A percentile compares a stretch with the other conserved stretches of the same genome.
Evolutionary conservation across 2,113 vertebrate species (phyloP).

Genomic region (Xiphophorus hellerii): DNA sequence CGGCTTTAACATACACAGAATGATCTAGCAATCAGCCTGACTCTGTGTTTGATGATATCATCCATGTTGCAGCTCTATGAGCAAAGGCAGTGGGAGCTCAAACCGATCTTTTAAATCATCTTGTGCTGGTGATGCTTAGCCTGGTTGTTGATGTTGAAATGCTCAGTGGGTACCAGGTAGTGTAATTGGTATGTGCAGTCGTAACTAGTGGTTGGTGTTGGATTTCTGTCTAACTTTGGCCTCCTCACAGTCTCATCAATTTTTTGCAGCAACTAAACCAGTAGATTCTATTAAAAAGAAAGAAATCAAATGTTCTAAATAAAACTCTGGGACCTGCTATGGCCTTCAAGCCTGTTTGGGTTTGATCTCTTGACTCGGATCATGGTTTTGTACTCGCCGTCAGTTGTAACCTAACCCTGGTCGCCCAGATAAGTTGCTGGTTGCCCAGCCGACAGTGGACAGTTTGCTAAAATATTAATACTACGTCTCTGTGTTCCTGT

Average conservation of each 20-base stretch:
- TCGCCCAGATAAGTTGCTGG: conserved; percentile 73
- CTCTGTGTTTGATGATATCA: conserved; percentile 26
- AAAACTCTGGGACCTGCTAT: background rate
- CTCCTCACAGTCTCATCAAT: background rate
- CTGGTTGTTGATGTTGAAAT: background rate
- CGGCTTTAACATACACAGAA: too few relatives aligned
- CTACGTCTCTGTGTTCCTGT: background rate
- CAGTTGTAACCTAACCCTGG: conserved; percentile 70
- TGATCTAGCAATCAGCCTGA: too few relatives aligned
- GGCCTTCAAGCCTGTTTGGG: background rate
- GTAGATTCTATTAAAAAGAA: background rate
- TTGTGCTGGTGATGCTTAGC: background rate
- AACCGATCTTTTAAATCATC: background rate
- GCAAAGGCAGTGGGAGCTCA: background rate
- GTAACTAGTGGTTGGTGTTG: background rate
- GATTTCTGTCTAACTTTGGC: background rate
- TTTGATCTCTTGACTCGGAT: conserved; percentile 58
- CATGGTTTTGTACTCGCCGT: conserved; percentile 29
- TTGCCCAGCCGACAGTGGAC: conserved; percentile 74
- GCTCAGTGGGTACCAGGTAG: background rate
- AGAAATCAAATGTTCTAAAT: background rate
- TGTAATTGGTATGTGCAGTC: background rate
- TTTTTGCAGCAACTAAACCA: background rate
- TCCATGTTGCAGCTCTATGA: conserved; percentile 7
- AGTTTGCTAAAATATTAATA: conserved; percentile 80